Conservation (phyloP, 2,797 vertebrate species). For the Coendou prehensilis region DNA sequence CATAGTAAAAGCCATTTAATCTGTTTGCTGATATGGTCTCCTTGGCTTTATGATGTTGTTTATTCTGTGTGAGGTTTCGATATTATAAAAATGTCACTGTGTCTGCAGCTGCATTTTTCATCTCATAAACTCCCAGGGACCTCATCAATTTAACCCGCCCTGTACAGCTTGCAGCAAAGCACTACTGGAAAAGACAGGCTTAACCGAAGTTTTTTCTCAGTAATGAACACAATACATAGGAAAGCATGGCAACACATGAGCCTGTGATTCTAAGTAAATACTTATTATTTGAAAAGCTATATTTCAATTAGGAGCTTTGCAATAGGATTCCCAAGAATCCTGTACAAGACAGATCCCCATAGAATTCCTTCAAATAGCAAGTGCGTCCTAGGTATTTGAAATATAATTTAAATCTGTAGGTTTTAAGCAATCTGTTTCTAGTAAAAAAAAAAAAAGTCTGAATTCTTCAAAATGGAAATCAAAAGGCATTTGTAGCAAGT, state of each 20-base stretch:
- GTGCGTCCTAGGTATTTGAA: conserved; percentile 33
- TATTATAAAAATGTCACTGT: conserved; percentile 67
- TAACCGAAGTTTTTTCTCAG: conserved; percentile 51
- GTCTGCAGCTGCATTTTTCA: conserved; percentile 51
- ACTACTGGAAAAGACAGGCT: conserved; percentile 15
- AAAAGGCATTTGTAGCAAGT: conserved; percentile 39
- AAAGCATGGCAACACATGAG: background rate
- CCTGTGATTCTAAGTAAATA: conserved; percentile 55
- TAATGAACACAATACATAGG: conserved; percentile 55
- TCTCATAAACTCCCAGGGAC: conserved; percentile 31
- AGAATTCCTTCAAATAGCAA: conserved; percentile 20
- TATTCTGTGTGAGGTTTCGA: conserved; percentile 24
- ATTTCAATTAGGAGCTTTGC: conserved; percentile 59
- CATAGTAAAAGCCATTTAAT: conserved; percentile 50
- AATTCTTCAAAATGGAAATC: conserved; percentile 64
- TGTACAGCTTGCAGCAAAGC: conserved; percentile 25
- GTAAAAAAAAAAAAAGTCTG: background rate
- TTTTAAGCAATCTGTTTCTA: conserved; percentile 51
- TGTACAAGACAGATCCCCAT: conserved; percentile 36
- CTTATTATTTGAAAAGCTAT: conserved; percentile 63
- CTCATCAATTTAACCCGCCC: conserved; percentile 66
- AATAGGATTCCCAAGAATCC: conserved; percentile 9
- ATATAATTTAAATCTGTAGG: conserved; percentile 63
- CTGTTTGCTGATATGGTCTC: conserved; percentile 24
- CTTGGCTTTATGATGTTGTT: conserved; percentile 69